A percentile compares a stretch with the other conserved stretches of the same genome.
Evolutionary conservation across 2,888 invertebrate genomes (phyloP).

Genomic region (Cerastoderma edule): DNA sequence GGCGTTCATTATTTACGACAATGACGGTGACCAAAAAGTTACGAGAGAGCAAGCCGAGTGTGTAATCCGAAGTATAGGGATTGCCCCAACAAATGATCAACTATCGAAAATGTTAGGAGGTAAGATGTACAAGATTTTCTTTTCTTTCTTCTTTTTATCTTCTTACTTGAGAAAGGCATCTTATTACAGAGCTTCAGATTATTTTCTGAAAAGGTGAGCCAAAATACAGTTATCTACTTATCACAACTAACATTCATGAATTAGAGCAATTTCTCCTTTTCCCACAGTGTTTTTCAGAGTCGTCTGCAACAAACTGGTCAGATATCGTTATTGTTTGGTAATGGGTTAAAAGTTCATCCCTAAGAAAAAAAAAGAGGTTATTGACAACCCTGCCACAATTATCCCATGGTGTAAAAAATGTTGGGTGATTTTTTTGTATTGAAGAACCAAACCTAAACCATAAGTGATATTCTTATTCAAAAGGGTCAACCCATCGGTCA

Average conservation of each 20-base stretch:
- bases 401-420: neutral
- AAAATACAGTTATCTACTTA: no score
- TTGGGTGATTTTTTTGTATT: neutral
- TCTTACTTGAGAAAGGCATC: neutral
- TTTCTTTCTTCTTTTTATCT: neutral
- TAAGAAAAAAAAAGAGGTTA: neutral
- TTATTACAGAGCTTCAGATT: neutral
- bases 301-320: neutral
- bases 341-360: no score
- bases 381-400: neutral
- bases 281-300: neutral
- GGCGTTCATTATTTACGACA: conserved; percentile 64
- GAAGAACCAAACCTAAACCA: neutral
- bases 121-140: conserved; percentile 35
- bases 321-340: no score
- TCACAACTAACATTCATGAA: no score
- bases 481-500: neutral
- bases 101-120: conserved; percentile 45
- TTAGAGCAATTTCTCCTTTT: neutral
- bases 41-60: conserved; percentile 37
- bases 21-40: conserved; percentile 50
- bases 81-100: conserved; percentile 54
- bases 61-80: conserved; percentile 47
- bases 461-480: no score
- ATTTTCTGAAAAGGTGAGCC: conserved; percentile 2